Conservation (phyloP, 2,888 invertebrate genomes). For the Apoderus coryli region DNA sequence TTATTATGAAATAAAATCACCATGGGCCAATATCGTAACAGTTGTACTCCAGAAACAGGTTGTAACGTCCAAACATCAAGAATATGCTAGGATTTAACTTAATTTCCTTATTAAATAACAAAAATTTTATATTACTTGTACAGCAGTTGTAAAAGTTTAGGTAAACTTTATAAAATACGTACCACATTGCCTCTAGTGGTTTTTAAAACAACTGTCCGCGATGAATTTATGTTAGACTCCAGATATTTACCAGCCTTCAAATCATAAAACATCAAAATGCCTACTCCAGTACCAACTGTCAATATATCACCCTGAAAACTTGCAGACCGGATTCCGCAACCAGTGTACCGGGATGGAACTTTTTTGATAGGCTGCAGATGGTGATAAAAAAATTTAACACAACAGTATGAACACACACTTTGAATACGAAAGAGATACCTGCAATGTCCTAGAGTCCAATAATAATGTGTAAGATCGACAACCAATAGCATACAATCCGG, state of each 20-base stretch:
- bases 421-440: conserved; percentile 31
- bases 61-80: too few relatives aligned
- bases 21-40: too few relatives aligned
- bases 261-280: conserved; percentile 88
- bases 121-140: too few relatives aligned
- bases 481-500: conserved; percentile 84
- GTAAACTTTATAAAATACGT: conserved; percentile 29
- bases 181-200: conserved; percentile 84
- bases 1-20: too few relatives aligned
- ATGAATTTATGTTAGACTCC: conserved; percentile 79
- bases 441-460: conserved; percentile 77
- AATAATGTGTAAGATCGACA: conserved; percentile 85
- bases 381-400: conserved; percentile 7
- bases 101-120: too few relatives aligned
- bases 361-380: conserved; percentile 49
- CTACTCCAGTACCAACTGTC: conserved; percentile 87
- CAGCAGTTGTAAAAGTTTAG: neutral
- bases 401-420: conserved; percentile 20
- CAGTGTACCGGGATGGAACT: conserved; percentile 74
- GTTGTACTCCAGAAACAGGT: too few relatives aligned
- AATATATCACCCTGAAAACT: conserved; percentile 81
- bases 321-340: conserved; percentile 83
- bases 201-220: conserved; percentile 73
- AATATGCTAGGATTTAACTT: too few relatives aligned
- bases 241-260: conserved; percentile 81